Base-by-base conservation (phyloP, 2,797 vertebrate species). In the Darevskia nairensis region DNA sequence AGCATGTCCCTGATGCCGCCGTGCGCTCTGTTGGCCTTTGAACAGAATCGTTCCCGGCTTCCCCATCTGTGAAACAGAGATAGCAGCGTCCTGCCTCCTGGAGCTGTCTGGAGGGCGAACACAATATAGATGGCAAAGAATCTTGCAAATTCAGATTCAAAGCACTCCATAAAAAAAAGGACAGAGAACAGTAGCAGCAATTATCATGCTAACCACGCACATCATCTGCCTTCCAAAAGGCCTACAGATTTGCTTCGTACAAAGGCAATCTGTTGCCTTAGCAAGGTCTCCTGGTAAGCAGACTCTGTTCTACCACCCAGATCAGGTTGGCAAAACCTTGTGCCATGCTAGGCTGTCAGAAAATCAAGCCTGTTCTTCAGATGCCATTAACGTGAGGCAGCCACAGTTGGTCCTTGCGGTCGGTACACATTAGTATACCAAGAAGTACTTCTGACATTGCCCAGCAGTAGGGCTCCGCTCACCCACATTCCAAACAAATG, bases 191-290 rank as follows among this genome's bases (percentile, higher is more conserved):
- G 41, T 27, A 89, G 46, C 44, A 64, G 46, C 21, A 39, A 76
- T 76, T 46, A 66, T 89, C 83, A 89, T 81, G 44, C 59, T 50
- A 76, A 85, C 88, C 77, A 89, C 17, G 10, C 55, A 68, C 59
- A 81, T 89, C 88, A 85, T 81, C 77, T 89, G 83, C 83, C 39
- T 89, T 85, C 82, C 88, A 89, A 89, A 81, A 89, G 78, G 77
- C 41, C 69, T 46, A 41, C 69, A 85, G 69, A 75, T 85, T 81
- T 85, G 55, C 55, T 89, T 74, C 81, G 78, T 66, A 89, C 69
- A 85, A 80, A 81, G 44, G 44, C 83, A 85, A 89, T 74, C 71
- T 80, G 83, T 84, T 80, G 69, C 77, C 68, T 80, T 68, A 80
- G 77, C 55, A 85, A 80, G 55, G 41, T 89, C 82, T 75, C 77